These are phyloP conservation scores for Ciconia stormi DNA, from an alignment of 2,113 vertebrate species.

Conservation along the genomic window DNA sequence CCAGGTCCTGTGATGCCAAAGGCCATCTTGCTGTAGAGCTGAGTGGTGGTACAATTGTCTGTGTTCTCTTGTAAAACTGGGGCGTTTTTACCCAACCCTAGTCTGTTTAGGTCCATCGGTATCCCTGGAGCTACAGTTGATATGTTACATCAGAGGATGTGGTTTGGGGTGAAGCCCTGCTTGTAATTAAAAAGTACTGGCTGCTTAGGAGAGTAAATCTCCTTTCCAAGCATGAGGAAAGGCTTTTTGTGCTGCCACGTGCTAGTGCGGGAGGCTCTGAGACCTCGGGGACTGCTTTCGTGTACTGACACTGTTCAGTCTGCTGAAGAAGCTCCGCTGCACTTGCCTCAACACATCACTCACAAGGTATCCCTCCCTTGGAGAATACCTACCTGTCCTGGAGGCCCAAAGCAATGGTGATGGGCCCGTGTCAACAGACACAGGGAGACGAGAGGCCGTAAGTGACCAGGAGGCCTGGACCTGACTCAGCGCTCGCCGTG, in stretches of 20 bases:
- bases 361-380: background rate
- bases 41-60: too few species aligned
- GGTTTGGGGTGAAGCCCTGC: background rate
- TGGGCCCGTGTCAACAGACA: background rate
- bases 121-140: background rate
- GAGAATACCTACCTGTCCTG: background rate
- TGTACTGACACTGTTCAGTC: background rate
- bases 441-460: too few species aligned
- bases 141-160: background rate
- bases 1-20: background rate
- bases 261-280: accelerated
- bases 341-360: background rate
- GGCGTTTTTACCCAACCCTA: too few species aligned
- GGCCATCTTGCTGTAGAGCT: background rate
- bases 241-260: background rate
- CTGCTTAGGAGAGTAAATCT: background rate
- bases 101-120: background rate
- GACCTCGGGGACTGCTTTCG: background rate
- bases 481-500: background rate
- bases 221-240: background rate
- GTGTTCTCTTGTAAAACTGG: too few species aligned
- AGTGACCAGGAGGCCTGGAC: too few species aligned
- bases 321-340: background rate
- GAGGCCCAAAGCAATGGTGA: background rate
- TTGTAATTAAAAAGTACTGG: too few species aligned